Conservation (phyloP, 2,797 vertebrate species). For the Pempheris klunzingeri region DNA sequence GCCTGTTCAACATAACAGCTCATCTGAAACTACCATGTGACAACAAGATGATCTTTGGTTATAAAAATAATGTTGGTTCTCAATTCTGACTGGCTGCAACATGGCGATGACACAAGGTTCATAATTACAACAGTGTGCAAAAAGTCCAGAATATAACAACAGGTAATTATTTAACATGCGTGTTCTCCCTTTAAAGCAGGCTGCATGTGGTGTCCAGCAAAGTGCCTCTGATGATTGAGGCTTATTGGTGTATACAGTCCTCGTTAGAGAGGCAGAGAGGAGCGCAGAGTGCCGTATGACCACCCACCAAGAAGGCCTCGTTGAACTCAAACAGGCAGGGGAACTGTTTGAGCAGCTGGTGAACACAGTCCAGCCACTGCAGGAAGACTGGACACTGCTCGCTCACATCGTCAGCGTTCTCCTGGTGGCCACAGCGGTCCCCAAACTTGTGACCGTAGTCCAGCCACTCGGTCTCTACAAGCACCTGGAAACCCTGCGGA, state of each 20-base stretch:
- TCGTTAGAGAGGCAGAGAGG: background rate
- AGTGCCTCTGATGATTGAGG: background rate
- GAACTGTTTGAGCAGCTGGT: constrained; percentile 98
- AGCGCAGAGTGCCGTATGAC: background rate
- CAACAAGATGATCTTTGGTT: background rate
- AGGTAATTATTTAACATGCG: no score
- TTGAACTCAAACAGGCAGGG: constrained; percentile 99
- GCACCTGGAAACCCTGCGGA: constrained; percentile 95
- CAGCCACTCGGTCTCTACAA: constrained; percentile 97
- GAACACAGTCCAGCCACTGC: constrained; percentile 98
- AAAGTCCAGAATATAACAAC: background rate
- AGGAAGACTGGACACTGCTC: constrained; percentile 99
- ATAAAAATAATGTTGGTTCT: background rate
- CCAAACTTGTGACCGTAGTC: constrained; percentile 99
- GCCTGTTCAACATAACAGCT: background rate
- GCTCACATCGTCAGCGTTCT: constrained; percentile 94
- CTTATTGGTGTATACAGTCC: background rate
- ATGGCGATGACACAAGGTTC: background rate
- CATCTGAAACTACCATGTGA: background rate
- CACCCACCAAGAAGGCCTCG: constrained; percentile 95
- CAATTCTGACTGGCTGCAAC: background rate
- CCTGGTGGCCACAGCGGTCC: constrained; percentile 98
- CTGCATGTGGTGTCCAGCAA: background rate
- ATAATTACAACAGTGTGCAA: background rate
- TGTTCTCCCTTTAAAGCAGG: background rate